phyloP scores from a whole-genome alignment of 2,113 vertebrate genomes.

The Lutjanus erythropterus region DNA sequence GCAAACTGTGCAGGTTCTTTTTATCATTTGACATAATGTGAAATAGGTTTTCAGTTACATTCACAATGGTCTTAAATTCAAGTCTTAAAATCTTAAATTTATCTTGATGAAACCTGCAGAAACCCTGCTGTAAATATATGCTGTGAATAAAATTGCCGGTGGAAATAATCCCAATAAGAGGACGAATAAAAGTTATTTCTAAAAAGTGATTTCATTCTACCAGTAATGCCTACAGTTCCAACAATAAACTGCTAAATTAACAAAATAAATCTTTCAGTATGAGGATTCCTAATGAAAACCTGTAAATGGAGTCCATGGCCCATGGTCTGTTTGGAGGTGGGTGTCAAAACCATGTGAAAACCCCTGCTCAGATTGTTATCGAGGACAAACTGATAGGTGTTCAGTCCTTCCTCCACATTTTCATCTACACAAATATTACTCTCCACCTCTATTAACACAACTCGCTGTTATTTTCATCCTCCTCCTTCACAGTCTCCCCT shows the following conservation, averaged over 20 bases:
- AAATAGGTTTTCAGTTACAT: too few relatives aligned
- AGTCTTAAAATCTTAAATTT: too few relatives aligned
- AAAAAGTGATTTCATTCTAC: not conserved
- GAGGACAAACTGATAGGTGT: not conserved
- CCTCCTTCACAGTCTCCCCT: constrained; percentile 64
- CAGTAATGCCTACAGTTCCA: too few relatives aligned
- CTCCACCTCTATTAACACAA: not conserved
- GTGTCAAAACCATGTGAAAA: not conserved
- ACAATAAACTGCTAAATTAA: not conserved
- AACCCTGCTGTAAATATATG: not conserved
- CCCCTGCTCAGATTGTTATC: not conserved
- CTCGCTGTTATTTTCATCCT: not conserved
- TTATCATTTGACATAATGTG: too few relatives aligned
- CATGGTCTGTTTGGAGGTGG: not conserved
- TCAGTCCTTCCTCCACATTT: not conserved
- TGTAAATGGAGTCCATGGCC: not conserved
- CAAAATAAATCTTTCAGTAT: not conserved
- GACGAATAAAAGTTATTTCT: not conserved
- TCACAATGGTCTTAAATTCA: too few relatives aligned
- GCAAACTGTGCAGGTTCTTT: too few relatives aligned
- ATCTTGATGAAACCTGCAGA: too few relatives aligned
- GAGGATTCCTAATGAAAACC: not conserved
- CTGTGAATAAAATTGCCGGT: not conserved
- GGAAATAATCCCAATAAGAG: not conserved
- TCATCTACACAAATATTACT: not conserved